These are phyloP conservation scores for Alosa sapidissima DNA, from an alignment of 2,797 vertebrate species.

Conservation along the genomic window DNA sequence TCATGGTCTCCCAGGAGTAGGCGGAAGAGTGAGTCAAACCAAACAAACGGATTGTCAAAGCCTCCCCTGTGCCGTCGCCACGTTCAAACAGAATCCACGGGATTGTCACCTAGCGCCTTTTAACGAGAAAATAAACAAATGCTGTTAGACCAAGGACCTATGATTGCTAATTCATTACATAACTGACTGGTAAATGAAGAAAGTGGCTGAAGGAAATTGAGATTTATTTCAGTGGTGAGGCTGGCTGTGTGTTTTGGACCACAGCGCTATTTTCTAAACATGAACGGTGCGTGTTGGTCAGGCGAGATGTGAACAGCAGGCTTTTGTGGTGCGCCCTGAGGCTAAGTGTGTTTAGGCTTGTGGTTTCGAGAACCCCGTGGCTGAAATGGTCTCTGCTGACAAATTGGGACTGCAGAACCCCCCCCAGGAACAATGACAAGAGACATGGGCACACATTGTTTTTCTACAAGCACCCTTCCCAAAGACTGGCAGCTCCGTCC, in stretches of 20 bases:
- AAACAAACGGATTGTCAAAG: conserved; percentile 8
- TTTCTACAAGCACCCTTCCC: neutral
- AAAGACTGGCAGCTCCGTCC: neutral
- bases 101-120: conserved; percentile 21
- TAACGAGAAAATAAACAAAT: conserved; percentile 12
- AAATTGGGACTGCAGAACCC: conserved; percentile 6
- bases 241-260: conserved; percentile 71
- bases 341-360: conserved; percentile 72
- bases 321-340: conserved; percentile 65
- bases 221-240: conserved; percentile 70
- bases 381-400: conserved; percentile 38
- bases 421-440: neutral
- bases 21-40: neutral
- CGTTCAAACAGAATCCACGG: conserved; percentile 30
- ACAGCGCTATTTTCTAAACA: conserved; percentile 69
- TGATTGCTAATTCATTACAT: conserved; percentile 62
- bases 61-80: neutral
- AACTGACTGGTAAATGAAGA: conserved; percentile 61
- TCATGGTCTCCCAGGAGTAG: neutral
- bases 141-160: neutral
- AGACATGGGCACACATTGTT: conserved; percentile 9
- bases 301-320: conserved; percentile 65
- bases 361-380: conserved; percentile 61
- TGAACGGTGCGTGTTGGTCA: conserved; percentile 66
- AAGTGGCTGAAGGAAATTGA: conserved; percentile 69